Conservation (phyloP, 1,140 invertebrate genomes). For the Macrosteles quadrilineatus region DNA sequence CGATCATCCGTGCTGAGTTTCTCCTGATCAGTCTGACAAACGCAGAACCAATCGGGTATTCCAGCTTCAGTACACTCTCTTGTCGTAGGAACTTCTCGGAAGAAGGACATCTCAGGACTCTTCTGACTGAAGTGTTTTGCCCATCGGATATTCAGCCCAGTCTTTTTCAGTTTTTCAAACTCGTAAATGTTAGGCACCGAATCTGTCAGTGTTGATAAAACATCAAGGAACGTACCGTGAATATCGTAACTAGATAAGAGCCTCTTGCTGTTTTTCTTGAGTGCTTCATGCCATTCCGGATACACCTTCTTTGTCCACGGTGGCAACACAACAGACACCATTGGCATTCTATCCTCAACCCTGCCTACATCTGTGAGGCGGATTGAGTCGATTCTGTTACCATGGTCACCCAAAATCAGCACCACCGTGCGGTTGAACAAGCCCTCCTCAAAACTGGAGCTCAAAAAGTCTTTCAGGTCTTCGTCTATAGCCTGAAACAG, state of each 20-base stretch:
- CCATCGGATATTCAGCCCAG: slow-evolving; percentile 45
- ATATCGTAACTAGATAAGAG: slow-evolving; percentile 53
- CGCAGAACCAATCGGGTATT: slow-evolving; percentile 55
- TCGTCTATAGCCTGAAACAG: slow-evolving; percentile 51
- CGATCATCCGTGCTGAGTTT: slow-evolving; percentile 32
- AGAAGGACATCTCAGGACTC: slow-evolving; percentile 40
- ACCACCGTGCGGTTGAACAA: slow-evolving; percentile 55
- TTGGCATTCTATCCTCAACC: slow-evolving; percentile 60
- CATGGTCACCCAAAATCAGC: slow-evolving; percentile 57
- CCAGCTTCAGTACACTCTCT: slow-evolving; percentile 54
- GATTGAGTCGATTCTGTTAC: slow-evolving; percentile 57
- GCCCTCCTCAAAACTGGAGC: slow-evolving; percentile 44
- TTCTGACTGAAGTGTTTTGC: slow-evolving; percentile 34
- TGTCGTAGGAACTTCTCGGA: slow-evolving; percentile 43
- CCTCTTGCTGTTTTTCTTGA: slow-evolving; percentile 52
- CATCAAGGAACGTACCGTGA: slow-evolving; percentile 44
- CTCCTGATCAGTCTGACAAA: slow-evolving; percentile 47
- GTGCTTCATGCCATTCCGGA: slow-evolving; percentile 46
- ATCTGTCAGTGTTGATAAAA: slow-evolving; percentile 28
- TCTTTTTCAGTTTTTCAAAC: slow-evolving; percentile 52
- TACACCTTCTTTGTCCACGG: slow-evolving; percentile 49
- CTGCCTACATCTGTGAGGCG: slow-evolving; percentile 56
- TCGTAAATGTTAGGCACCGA: slow-evolving; percentile 30
- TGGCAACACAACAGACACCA: slow-evolving; percentile 57
- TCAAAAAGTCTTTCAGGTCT: slow-evolving; percentile 51